Base-by-base conservation (phyloP, 1,140 invertebrate genomes). In the Nixonia krombeini region DNA sequence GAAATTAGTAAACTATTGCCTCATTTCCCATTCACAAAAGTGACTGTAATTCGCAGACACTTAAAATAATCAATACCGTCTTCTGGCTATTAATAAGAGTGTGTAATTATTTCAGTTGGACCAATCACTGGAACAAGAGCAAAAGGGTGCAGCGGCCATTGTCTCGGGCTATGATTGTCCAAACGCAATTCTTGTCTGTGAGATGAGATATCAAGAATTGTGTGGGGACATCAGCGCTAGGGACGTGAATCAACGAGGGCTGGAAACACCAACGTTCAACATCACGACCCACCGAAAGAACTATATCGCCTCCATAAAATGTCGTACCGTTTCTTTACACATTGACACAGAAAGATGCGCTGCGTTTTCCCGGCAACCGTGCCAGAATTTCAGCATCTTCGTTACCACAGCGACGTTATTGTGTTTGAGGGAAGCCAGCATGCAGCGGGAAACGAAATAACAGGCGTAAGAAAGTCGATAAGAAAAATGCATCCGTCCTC, bases 151-250 rank as follows among this genome's bases (percentile, higher is more conserved):
- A 41, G 7, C 25, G 28, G 15, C 65, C 66, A 66, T 73, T 80
- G 81, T 85, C 78, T 75, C 78, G 80, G 81, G 84, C 84, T 83
- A 85, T 85, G 84, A 85, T 85, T 85, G 84, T 85, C 84, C 84
- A 85, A 85, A 85, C 84, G 84, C 84, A 85, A 84, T 84, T 85
- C 84, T 85, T 85, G 84, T 85, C 79, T 69, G 26, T 46, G 73
- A 59, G 62, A 78, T 77, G 75, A 49, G 65, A 83, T 78, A 83
- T 80, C 82, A 85, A 85, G 84, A 81, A 85, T 84, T 85, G 84
- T 85, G 82, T 79, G 78, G 82, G 84, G 84, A 85, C 84, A 85
- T 85, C 84, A 85, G 81, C 82, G 84, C 84, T 85, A 82, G 82
- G 67, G 80, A 75, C 74, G 63, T 70, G 72, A 65, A 62, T 78